Base-by-base conservation (phyloP, 2,888 invertebrate species). In the Acanthosepion pharaonis region DNA sequence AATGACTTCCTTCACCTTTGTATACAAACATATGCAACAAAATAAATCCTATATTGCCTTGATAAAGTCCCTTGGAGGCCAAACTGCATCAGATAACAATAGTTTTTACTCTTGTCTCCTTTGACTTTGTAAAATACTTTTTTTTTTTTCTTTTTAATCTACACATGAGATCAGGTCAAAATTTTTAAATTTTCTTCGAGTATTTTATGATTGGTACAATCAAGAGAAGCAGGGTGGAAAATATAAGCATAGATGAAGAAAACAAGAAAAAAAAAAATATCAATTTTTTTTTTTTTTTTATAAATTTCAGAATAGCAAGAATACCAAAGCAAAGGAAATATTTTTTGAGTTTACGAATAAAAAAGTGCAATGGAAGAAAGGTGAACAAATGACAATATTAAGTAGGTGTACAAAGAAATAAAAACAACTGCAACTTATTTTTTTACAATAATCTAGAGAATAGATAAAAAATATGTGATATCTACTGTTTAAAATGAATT, bases 171-270 rank as follows among this genome's bases (percentile, higher is more conserved):
- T 20, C 18, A 55, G 55, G 15, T 55, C 5, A 55, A 55, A 55
- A 55, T 25, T 42, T 25, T 42, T 4, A 64, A 64, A 25, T 28
- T 78, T n/a, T 4, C n/a, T 78, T 78, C n/a, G 33, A 78, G 78
- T n/a, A n/a, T n/a, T 78, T n/a, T 15, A 78, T 78, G n/a, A 78
- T 78, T 78, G 78, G n/a, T 78, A 78, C 78, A 78, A 78, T n/a
- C 9, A 78, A n/a, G 8, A n/a, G 33, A 78, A 78, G 78, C 78
- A 78, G 78, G 15, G n/a, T 78, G 78, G 33, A 18, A 78, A 78
- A 78, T 28, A n/a, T 78, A 33, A 78, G 78, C n/a, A 78, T 15
- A n/a, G 78, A 78, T n/a, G 78, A 5, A 18, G 11, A n/a, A 59
- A 2, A n/a, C 0, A n/a, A 33, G 18, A 78, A 28, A n/a, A 78